These are phyloP conservation scores for Beris morrisii DNA, from an alignment of 2,888 invertebrate genomes.

Conservation along the genomic window DNA sequence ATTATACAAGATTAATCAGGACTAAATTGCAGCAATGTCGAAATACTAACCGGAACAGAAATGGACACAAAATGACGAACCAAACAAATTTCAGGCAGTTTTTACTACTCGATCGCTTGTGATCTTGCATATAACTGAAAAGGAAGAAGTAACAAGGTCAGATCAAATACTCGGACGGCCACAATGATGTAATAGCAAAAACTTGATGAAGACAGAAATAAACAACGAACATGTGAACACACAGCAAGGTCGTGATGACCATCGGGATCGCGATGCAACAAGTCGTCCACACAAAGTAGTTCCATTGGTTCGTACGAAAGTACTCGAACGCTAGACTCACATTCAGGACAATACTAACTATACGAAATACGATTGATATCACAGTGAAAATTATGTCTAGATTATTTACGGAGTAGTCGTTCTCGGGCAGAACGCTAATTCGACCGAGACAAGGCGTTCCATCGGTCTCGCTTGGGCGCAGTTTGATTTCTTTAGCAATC, in stretches of 20 bases:
- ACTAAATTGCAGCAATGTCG: too few relatives aligned
- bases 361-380: constrained; percentile 46
- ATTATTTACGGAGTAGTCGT: constrained; percentile 40
- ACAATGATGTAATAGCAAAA: background rate
- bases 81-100: constrained; percentile 41
- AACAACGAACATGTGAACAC: constrained; percentile 47
- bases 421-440: background rate
- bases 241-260: constrained; percentile 46
- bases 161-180: background rate
- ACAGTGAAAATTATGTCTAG: constrained; percentile 45
- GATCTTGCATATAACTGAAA: constrained; percentile 46
- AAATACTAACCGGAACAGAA: constrained; percentile 45
- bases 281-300: constrained; percentile 48
- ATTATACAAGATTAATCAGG: too few relatives aligned
- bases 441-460: constrained; percentile 2
- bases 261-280: constrained; percentile 47
- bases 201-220: background rate
- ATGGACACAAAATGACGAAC: constrained; percentile 45
- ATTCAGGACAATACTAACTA: constrained; percentile 45
- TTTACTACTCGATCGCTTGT: constrained; percentile 41
- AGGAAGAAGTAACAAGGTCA: background rate
- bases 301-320: constrained; percentile 43
- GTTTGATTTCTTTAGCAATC: background rate
- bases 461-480: constrained; percentile 1
- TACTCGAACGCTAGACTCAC: constrained; percentile 46